A percentile compares a stretch with the other conserved stretches of the same genome.
Evolutionary conservation across 1,140 invertebrate species (phyloP).

Genomic region (Euschistus heros): DNA sequence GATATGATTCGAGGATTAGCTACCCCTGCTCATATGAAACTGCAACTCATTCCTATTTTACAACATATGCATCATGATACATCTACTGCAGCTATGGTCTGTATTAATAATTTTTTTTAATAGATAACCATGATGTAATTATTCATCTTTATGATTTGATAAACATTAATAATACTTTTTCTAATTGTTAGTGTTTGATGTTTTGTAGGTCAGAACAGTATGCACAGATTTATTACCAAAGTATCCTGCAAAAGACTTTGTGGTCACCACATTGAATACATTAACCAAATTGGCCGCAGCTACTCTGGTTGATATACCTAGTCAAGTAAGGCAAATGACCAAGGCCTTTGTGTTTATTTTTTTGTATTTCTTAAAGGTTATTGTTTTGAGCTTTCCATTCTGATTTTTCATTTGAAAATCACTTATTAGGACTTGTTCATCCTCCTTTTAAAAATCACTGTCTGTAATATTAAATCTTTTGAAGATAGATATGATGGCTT

Average conservation of each 20-base stretch:
- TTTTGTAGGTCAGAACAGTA: slow-evolving; percentile 49
- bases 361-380: too few relatives aligned
- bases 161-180: background rate
- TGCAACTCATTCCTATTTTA: slow-evolving; percentile 80
- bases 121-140: background rate
- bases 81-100: slow-evolving; percentile 71
- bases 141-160: background rate
- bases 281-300: slow-evolving; percentile 76
- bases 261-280: slow-evolving; percentile 73
- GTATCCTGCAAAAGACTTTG: slow-evolving; percentile 82
- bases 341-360: too few relatives aligned
- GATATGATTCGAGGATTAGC: slow-evolving; percentile 89
- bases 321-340: slow-evolving; percentile 51
- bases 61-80: slow-evolving; percentile 91
- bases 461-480: too few relatives aligned
- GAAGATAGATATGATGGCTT: too few relatives aligned
- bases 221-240: slow-evolving; percentile 71
- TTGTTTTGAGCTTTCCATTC: too few relatives aligned
- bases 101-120: slow-evolving; percentile 1
- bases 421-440: too few relatives aligned
- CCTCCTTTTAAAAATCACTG: too few relatives aligned
- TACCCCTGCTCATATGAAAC: slow-evolving; percentile 82
- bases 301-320: slow-evolving; percentile 81
- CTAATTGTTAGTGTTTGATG: background rate
- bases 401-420: too few relatives aligned